These are phyloP conservation scores for Ophion costatus DNA, from an alignment of 2,888 invertebrate genomes.

Conservation along the genomic window DNA sequence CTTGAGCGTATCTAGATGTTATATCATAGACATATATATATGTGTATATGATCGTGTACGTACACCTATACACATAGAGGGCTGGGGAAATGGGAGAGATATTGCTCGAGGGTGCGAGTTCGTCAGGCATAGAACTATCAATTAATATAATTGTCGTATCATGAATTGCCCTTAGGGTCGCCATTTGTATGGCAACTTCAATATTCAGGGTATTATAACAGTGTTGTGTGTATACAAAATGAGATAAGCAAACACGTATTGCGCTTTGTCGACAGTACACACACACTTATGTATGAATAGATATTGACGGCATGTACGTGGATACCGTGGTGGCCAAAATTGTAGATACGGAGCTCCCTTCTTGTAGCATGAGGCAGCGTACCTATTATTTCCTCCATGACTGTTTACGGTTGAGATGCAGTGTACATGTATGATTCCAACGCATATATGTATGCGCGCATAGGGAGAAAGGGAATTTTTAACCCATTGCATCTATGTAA, in stretches of 20 bases:
- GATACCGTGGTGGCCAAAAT: background rate
- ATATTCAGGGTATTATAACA: constrained; percentile 58
- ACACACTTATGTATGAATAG: background rate
- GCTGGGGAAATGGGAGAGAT: constrained; percentile 25
- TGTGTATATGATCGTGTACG: constrained; percentile 15
- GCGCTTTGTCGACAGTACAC: constrained; percentile 28
- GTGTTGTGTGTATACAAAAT: constrained; percentile 65
- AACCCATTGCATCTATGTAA: too few relatives aligned
- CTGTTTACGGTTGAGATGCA: too few relatives aligned
- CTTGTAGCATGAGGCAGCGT: background rate
- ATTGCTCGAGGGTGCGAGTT: constrained; percentile 60
- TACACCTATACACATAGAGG: constrained; percentile 8
- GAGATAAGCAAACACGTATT: constrained; percentile 52
- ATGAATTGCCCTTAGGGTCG: constrained; percentile 64
- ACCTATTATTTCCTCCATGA: too few relatives aligned
- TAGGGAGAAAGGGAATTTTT: too few relatives aligned
- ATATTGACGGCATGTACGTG: background rate
- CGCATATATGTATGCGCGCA: too few relatives aligned
- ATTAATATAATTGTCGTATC: constrained; percentile 70
- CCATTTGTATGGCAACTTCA: constrained; percentile 61
- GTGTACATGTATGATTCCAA: too few relatives aligned
- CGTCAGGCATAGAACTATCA: constrained; percentile 67
- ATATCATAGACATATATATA: constrained; percentile 31
- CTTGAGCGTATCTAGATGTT: constrained; percentile 44
- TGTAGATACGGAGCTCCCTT: background rate